A percentile compares a stretch with the other conserved stretches of the same genome.
These are phyloP conservation scores for Drosophila arizonae DNA, from an alignment of 1,140 invertebrate species.

Conservation along the genomic window DNA sequence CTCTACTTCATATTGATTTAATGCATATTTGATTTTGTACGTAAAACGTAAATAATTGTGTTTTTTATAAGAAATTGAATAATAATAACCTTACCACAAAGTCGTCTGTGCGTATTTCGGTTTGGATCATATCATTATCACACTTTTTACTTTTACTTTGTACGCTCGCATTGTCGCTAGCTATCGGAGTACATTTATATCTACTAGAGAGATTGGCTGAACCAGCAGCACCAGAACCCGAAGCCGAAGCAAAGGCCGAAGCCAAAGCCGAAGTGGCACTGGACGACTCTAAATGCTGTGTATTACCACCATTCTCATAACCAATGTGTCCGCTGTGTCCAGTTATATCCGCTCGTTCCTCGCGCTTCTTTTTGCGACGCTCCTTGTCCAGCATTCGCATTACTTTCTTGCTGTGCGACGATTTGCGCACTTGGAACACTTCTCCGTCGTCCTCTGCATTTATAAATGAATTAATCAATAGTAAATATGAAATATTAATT, in stretches of 20 bases:
- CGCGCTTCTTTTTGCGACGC: slow-evolving; percentile 87
- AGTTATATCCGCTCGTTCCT: slow-evolving; percentile 74
- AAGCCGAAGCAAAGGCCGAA: slow-evolving; percentile 6
- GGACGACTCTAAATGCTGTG: slow-evolving; percentile 71
- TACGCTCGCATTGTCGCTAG: slow-evolving; percentile 49
- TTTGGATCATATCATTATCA: slow-evolving; percentile 83
- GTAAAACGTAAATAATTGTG: slow-evolving; percentile 51
- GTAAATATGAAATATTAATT: not conserved
- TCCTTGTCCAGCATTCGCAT: slow-evolving; percentile 94
- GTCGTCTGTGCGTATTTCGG: slow-evolving; percentile 83
- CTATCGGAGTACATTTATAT: slow-evolving; percentile 36
- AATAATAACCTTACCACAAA: slow-evolving; percentile 83
- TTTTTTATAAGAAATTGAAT: slow-evolving; percentile 78
- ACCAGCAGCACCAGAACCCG: slow-evolving; percentile 29
- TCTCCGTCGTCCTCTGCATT: slow-evolving; percentile 91
- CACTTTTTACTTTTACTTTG: slow-evolving; percentile 82
- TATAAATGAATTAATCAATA: slow-evolving; percentile 18
- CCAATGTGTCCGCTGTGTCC: slow-evolving; percentile 29
- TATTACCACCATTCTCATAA: slow-evolving; percentile 71
- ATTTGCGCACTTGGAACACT: slow-evolving; percentile 97
- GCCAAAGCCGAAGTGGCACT: slow-evolving; percentile 23
- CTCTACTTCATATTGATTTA: slow-evolving; percentile 23
- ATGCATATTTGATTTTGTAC: slow-evolving; percentile 53
- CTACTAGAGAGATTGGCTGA: slow-evolving; percentile 39
- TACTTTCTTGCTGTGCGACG: slow-evolving; percentile 94